Percentiles rank a stretch among this genome's conserved stretches.
phyloP scores from a whole-genome alignment of 2,797 vertebrate species.

The Furcifer pardalis region DNA sequence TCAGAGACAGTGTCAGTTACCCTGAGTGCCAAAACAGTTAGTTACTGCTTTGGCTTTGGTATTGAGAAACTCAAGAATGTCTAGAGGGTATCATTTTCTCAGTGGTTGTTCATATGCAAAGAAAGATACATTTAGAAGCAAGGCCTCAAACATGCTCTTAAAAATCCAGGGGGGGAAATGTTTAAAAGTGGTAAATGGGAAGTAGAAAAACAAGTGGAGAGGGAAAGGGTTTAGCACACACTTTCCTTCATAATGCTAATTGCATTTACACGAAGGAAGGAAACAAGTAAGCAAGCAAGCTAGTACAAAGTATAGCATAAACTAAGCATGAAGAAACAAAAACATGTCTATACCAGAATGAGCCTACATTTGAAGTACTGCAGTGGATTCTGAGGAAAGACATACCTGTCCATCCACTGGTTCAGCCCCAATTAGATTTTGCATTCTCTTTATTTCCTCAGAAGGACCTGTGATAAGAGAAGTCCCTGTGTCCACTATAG shows the following conservation, averaged over 20 bases:
- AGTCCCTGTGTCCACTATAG: constrained; percentile 80
- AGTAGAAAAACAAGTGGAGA: not conserved
- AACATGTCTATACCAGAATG: not conserved
- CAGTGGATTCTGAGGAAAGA: not conserved
- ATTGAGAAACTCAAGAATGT: too few relatives aligned
- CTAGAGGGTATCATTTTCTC: not conserved
- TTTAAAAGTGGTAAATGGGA: not conserved
- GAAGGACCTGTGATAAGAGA: constrained; percentile 76
- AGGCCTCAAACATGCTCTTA: not conserved
- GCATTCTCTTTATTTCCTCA: constrained; percentile 64
- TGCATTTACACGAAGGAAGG: not conserved
- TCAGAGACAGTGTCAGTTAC: too few relatives aligned
- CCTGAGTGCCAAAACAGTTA: too few relatives aligned
- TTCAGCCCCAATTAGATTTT: constrained; percentile 66
- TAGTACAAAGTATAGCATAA: not conserved
- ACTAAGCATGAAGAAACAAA: not conserved
- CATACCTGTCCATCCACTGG: constrained; percentile 67
- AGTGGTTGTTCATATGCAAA: not conserved
- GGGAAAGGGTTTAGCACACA: not conserved
- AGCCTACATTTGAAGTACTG: not conserved
- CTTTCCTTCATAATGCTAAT: too few relatives aligned
- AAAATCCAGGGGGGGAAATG: not conserved
- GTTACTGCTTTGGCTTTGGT: too few relatives aligned
- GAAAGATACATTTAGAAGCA: not conserved
- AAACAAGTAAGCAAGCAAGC: not conserved